These are phyloP conservation scores for Oligia latruncula DNA, from an alignment of 2,888 invertebrate species.

Conservation along the genomic window DNA sequence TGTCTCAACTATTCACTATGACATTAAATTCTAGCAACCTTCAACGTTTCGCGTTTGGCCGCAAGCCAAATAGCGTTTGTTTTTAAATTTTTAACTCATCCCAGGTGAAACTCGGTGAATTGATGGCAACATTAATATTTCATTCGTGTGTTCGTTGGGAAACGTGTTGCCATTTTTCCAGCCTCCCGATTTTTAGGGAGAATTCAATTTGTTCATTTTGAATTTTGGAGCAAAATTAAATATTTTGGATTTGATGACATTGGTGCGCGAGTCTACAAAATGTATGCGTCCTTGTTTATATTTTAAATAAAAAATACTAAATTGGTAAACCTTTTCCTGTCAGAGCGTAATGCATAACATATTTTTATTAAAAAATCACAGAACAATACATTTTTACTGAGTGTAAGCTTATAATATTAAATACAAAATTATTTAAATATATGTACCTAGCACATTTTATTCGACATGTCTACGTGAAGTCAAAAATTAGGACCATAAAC, in stretches of 20 bases:
- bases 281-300: conserved; percentile 12
- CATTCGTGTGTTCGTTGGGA: conserved; percentile 65
- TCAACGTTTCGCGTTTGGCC: conserved; percentile 72
- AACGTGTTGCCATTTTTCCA: conserved; percentile 58
- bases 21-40: conserved; percentile 64
- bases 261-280: conserved; percentile 7
- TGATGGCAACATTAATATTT: conserved; percentile 81
- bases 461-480: too few relatives aligned
- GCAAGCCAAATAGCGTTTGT: conserved; percentile 82
- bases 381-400: background rate
- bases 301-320: conserved; percentile 10
- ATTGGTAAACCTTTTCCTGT: background rate
- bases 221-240: conserved; percentile 53
- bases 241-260: conserved; percentile 46
- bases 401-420: background rate
- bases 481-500: too few relatives aligned
- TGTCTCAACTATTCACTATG: conserved; percentile 53
- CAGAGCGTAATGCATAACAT: too few relatives aligned
- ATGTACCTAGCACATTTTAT: too few relatives aligned
- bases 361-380: background rate
- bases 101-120: conserved; percentile 73
- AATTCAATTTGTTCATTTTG: conserved; percentile 56
- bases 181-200: conserved; percentile 39
- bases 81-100: conserved; percentile 82
- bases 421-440: too few relatives aligned